These are phyloP conservation scores for Anthopleura sola DNA, from an alignment of 64 coral and sea anemone genomes.

Conservation along the genomic window DNA sequence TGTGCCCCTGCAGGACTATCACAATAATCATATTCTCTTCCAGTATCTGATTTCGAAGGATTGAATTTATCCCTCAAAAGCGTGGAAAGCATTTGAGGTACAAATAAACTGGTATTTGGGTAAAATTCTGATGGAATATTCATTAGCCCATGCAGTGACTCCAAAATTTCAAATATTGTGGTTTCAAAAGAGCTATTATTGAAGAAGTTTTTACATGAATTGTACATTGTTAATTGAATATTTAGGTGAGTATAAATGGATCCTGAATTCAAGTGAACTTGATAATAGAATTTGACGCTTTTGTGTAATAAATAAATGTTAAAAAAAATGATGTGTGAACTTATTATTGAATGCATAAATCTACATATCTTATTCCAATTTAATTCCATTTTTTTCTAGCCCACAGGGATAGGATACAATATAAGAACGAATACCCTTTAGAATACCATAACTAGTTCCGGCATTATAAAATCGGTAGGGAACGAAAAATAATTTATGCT, in stretches of 20 bases:
- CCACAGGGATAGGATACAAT: no score
- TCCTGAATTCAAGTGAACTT: background rate
- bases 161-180: background rate
- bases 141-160: background rate
- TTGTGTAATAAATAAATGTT: no score
- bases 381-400: no score
- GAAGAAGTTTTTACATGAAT: no score
- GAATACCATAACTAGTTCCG: no score
- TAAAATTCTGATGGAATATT: background rate
- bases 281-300: background rate
- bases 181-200: background rate
- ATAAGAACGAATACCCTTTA: no score
- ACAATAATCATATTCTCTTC: background rate
- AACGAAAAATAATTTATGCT: no score
- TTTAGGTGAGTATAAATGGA: background rate
- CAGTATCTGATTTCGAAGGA: background rate
- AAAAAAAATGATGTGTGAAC: no score
- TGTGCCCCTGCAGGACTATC: background rate
- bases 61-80: background rate
- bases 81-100: background rate
- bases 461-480: no score
- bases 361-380: no score
- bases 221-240: background rate
- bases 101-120: background rate
- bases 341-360: no score